Base-by-base conservation (phyloP, 1,140 invertebrate species). In the Megalopta genalis region DNA sequence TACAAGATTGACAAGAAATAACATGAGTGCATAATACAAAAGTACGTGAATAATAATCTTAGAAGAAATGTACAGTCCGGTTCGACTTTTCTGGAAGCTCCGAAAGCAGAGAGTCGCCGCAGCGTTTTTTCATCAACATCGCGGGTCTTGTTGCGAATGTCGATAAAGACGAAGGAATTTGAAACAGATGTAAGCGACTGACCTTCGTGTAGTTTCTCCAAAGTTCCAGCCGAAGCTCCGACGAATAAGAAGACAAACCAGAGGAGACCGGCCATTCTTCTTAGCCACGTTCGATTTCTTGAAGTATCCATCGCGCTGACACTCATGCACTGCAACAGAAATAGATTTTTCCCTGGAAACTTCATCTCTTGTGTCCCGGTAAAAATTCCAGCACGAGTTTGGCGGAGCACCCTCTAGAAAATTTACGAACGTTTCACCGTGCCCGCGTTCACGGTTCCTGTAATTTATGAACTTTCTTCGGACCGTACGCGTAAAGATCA, bases 131-230 rank as follows among this genome's bases (percentile, higher is more conserved):
- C 18, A 18, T 57, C 6, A n/a, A 21, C 8, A 0, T 57, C 9
- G 1, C 9, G 64, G 0, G 21, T 0, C 18, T n/a, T n/a, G 21
- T 42, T 5, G 2, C 10, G 21, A 10, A 23, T 21, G 18, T 23
- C 10, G 63, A 66, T 14, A 32, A 16, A 52, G 18, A 21, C 16
- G 21, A n/a, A 12, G 16, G 23, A 68, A 27, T 49, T 16, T 52
- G n/a, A 7, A 37, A 32, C 42, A 27, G 21, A 37, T 16, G 25
- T 6, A 7, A 23, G 74, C 62, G 71, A 90, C 90, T 91, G 76
- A 92, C 91, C 91, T 92, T 92, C 91, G 82, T 92, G 91, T 27
- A 92, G 88, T 84, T 92, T 92, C 84, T 92, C 91, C 87, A 92
- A 72, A 65, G 91, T 92, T 69, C 91, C 91, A 59, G 90, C 90